Evolutionary conservation across 1,140 invertebrate genomes (phyloP), one percentile per base, ranked within the genome.

Genomic region (Calliopsis andreniformis): DNA sequence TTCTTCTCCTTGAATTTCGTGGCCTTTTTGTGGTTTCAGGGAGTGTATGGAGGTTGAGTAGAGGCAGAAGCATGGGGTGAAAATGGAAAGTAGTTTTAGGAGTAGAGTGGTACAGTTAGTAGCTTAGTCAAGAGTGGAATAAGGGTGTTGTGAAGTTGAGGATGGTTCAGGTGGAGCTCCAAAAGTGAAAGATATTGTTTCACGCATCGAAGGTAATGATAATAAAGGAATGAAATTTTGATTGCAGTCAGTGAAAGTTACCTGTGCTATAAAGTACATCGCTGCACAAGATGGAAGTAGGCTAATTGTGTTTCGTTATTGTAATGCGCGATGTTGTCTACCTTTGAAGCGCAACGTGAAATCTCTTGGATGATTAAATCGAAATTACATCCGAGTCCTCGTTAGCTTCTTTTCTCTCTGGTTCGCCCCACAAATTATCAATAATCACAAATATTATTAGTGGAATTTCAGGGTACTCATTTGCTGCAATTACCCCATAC

Each of bases 181-280:
- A 45, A 78, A 78, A 35, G 63, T 10, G 35, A 49, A 42, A 61
- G 62, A 75, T 78, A 43, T 58, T n/a, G 43, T 75, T 63, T 75
- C 43, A 56, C 25, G 30, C 45, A 69, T 69, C 42, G 58, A 12
- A 76, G 14, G 7, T 16, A 28, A 23, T 25, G 59, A 0, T 76
- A 76, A 76, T 56, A 42, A 47, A 14, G 14, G 10, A 45, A 30
- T 66, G 42, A 67, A 79, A 23, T 42, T 56, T 69, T 79, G 63
- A 76, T 69, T 69, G 51, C 42, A 8, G 3, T 18, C 23, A 16
- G 64, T 62, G 77, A 79, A 76, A 79, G 71, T 76, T 62, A 56
- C 49, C 53, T 8, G 18, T 10, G 16, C 23, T 47, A 39, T 56
- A 42, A 32, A 76, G 35, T 68, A 62, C 35, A 56, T 47, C 47